phyloP scores from a whole-genome alignment of 2,888 invertebrate genomes.

The Bombylius major region DNA sequence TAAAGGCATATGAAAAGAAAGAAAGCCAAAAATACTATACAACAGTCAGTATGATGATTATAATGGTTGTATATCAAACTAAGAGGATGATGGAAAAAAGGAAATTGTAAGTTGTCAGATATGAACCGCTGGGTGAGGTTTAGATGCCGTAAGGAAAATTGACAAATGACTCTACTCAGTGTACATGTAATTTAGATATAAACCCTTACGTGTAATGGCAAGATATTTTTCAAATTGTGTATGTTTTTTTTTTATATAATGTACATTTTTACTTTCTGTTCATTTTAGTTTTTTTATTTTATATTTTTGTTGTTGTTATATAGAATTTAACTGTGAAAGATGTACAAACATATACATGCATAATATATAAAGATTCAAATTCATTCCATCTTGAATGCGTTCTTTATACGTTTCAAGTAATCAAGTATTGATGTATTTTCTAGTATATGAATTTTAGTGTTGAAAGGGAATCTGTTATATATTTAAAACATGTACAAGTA shows the following conservation, averaged over 20 bases:
- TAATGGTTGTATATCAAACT: too few species aligned
- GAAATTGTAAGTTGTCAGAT: not conserved
- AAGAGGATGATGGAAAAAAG: not conserved
- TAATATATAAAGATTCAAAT: too few species aligned
- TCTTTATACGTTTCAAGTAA: too few species aligned
- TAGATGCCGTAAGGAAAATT: not conserved
- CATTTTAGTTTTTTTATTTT: too few species aligned
- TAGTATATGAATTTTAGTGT: too few species aligned
- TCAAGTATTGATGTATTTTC: too few species aligned
- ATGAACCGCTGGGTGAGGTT: not conserved
- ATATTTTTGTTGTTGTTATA: not conserved
- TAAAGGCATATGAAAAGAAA: not conserved
- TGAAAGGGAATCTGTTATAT: too few species aligned
- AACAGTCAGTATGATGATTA: too few species aligned
- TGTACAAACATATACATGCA: not conserved
- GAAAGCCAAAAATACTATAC: too few species aligned
- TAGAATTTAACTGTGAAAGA: not conserved
- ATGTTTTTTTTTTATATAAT: not conserved
- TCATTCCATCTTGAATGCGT: too few species aligned
- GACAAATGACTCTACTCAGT: not conserved
- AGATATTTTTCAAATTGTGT: conserved; percentile 19
- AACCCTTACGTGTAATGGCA: conserved; percentile 13
- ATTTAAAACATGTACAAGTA: too few species aligned
- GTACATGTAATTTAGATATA: not conserved
- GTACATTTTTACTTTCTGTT: not conserved